These are phyloP conservation scores for Ruditapes philippinarum DNA, from an alignment of 1,140 invertebrate genomes.

Conservation along the genomic window DNA sequence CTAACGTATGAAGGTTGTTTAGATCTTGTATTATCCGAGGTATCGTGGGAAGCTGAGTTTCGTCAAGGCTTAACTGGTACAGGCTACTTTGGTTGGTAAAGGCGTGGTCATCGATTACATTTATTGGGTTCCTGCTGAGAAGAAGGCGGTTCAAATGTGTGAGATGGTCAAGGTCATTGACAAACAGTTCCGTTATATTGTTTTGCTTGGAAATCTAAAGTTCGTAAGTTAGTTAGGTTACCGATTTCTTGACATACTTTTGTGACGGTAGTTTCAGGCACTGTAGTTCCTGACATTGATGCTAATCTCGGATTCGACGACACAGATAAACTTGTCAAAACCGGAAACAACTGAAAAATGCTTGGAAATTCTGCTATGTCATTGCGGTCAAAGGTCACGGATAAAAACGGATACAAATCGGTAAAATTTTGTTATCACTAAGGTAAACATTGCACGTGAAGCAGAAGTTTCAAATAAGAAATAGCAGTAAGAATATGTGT, in stretches of 20 bases:
- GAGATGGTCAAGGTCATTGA: constrained; percentile 17
- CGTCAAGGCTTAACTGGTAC: neutral
- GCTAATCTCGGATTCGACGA: neutral
- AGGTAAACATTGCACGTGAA: constrained; percentile 9
- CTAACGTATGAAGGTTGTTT: neutral
- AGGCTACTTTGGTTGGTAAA: neutral
- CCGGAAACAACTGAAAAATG: neutral
- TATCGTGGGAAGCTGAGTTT: neutral
- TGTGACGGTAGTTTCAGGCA: neutral
- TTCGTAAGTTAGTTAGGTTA: neutral
- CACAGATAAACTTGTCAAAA: neutral
- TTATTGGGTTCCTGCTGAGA: constrained; percentile 15
- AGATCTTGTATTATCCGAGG: neutral
- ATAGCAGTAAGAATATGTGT: neutral
- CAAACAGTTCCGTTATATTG: constrained; percentile 12
- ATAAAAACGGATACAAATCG: neutral
- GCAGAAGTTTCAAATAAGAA: constrained; percentile 2
- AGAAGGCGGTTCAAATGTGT: constrained; percentile 12
- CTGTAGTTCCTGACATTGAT: neutral
- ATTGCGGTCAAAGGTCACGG: neutral
- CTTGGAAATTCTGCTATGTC: neutral
- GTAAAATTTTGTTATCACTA: constrained; percentile 1
- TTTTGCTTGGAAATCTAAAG: neutral
- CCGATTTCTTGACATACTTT: neutral
- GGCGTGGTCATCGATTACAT: neutral